Conservation (phyloP, 2,113 vertebrate genomes). For the Microtus oregoni region DNA sequence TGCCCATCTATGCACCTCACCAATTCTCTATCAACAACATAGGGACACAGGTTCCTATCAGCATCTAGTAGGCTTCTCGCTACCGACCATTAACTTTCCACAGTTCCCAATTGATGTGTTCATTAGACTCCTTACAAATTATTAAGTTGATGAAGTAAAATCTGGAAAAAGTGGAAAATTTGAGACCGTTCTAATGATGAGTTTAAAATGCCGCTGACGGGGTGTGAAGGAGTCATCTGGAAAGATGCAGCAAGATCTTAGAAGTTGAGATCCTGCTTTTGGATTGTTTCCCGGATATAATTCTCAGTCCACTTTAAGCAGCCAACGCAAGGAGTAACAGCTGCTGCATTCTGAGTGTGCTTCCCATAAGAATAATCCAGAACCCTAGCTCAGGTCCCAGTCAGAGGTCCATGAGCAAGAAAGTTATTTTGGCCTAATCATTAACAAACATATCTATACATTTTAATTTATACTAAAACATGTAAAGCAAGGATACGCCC, state of each 20-base stretch:
- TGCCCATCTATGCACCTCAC: not conserved
- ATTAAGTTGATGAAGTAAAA: slow-evolving; percentile 9
- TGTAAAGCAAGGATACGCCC: slow-evolving; percentile 4
- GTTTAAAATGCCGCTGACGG: not conserved
- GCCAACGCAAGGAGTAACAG: not conserved
- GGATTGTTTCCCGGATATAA: not conserved
- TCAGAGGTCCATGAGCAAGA: not conserved
- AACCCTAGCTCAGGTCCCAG: not conserved
- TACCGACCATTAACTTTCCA: not conserved
- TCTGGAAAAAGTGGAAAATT: not conserved
- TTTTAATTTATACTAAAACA: slow-evolving; percentile 47
- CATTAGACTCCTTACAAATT: not conserved
- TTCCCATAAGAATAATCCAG: not conserved
- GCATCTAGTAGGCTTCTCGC: not conserved
- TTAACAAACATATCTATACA: not conserved
- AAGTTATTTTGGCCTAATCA: not conserved
- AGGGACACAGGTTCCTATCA: not conserved
- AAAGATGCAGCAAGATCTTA: not conserved
- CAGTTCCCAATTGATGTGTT: not conserved
- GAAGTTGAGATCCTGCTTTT: not conserved
- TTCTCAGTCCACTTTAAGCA: slow-evolving; percentile 43
- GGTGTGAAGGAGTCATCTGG: not conserved
- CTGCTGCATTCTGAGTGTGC: not conserved
- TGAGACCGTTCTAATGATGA: not conserved
- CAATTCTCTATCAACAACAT: not conserved